phyloP scores from a whole-genome alignment of 2,888 invertebrate species.

The Mechanitis mazaeus region DNA sequence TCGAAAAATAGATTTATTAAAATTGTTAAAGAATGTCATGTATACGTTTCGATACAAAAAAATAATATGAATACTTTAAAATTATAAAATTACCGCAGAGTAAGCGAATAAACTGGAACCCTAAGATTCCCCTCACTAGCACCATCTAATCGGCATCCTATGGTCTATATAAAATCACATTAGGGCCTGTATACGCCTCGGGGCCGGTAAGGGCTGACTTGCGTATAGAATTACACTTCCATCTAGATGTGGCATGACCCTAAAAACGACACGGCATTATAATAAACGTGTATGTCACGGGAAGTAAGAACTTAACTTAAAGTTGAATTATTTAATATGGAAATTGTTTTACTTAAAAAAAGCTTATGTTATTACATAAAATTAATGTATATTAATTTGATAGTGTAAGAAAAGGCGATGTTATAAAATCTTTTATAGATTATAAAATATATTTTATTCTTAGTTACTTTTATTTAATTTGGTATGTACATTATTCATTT shows the following conservation, averaged over 20 bases:
- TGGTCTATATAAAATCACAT: constrained; percentile 73
- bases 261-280: not conserved
- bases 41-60: not conserved
- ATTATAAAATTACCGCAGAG: constrained; percentile 39
- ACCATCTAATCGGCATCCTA: constrained; percentile 55
- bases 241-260: constrained; percentile 36
- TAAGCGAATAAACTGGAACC: constrained; percentile 27
- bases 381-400: too few relatives aligned
- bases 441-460: too few relatives aligned
- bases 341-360: too few relatives aligned
- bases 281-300: too few relatives aligned
- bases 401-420: too few relatives aligned
- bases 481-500: too few relatives aligned
- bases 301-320: too few relatives aligned
- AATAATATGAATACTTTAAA: constrained; percentile 26
- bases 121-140: constrained; percentile 36
- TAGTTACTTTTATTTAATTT: too few relatives aligned
- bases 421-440: too few relatives aligned
- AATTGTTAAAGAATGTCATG: not conserved
- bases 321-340: too few relatives aligned
- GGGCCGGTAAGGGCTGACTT: constrained; percentile 41
- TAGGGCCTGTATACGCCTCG: constrained; percentile 58
- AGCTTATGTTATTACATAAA: too few relatives aligned
- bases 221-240: constrained; percentile 22
- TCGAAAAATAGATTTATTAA: too few relatives aligned